Evolutionary conservation across 2,888 invertebrate genomes (phyloP).

Genomic region (Hemaris fuciformis): DNA sequence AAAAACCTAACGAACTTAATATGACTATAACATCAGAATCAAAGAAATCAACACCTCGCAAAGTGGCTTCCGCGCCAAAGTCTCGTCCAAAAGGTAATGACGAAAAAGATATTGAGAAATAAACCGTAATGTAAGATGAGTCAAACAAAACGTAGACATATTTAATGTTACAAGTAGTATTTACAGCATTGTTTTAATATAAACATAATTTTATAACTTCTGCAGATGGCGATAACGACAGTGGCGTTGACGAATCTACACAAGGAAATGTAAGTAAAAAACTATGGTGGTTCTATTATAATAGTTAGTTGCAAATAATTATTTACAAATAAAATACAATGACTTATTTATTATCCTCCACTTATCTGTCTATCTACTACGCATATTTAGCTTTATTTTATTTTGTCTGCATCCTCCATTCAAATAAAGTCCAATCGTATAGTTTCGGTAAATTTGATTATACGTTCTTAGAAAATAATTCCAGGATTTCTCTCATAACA

Average conservation of each 20-base stretch:
- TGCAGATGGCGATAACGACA: conserved; percentile 91
- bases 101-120: neutral
- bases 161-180: neutral
- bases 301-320: neutral
- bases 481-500: no score
- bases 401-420: no score
- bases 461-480: no score
- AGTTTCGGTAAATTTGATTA: no score
- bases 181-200: neutral
- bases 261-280: conserved; percentile 87
- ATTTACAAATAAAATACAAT: neutral
- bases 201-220: conserved; percentile 29
- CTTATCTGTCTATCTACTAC: no score
- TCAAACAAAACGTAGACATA: conserved; percentile 35
- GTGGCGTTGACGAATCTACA: conserved; percentile 90
- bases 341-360: no score
- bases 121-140: conserved; percentile 48
- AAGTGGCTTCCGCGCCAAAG: conserved; percentile 68
- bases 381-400: no score
- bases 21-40: conserved; percentile 52
- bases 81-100: conserved; percentile 70
- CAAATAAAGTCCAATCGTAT: no score
- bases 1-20: conserved; percentile 67
- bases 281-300: neutral
- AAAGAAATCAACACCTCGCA: conserved; percentile 68